Base-by-base conservation (phyloP, 2,888 invertebrate genomes). In the Drosophila hamatofila region DNA sequence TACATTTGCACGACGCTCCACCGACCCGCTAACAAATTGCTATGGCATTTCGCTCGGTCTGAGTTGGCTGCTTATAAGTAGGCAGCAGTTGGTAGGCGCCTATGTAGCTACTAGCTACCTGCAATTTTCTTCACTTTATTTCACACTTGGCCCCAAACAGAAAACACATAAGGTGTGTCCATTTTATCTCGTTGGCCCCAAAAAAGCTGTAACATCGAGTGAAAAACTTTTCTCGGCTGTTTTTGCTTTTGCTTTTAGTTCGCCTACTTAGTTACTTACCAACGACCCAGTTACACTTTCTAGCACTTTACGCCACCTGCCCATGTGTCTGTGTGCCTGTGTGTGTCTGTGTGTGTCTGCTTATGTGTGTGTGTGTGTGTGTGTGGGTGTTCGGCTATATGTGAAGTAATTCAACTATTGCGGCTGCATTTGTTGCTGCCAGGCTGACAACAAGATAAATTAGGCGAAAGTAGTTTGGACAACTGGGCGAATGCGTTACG, bases 361-460 rank as follows among this genome's bases (percentile, higher is more conserved):
- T 30, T 1, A 8, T 16, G 21, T 6, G 16, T 11, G 21, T 2
- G 16, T 11, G 35, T 46, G 46, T 30, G n/a, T 33, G 62, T 54
- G 59, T 35, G 41, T 25, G 48, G 33, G 54, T 51, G 54, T 33
- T 44, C 52, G 55, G 33, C 48, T 69, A 51, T 55, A 42, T 52
- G 56, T 41, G 44, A 37, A 59, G 76, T 78, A 72, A 76, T 73
- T 76, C 78, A 76, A 76, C 74, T 66, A 71, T 74, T 68, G 71
- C 75, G 70, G 80, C 73, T 74, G 81, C 81, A 87, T 82, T 89
- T 83, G 88, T 84, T 77, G 80, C 81, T 81, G 80, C 88, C 89
- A 69, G 67, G 56, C 89, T 76, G 88, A 80, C 89, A 83, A 88
- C 81, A 84, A 87, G 80, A 86, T 86, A 89, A 87, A 86, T 86